Evolutionary conservation across 2,888 invertebrate species (phyloP).

Genomic region (Calameuta pallipes): DNA sequence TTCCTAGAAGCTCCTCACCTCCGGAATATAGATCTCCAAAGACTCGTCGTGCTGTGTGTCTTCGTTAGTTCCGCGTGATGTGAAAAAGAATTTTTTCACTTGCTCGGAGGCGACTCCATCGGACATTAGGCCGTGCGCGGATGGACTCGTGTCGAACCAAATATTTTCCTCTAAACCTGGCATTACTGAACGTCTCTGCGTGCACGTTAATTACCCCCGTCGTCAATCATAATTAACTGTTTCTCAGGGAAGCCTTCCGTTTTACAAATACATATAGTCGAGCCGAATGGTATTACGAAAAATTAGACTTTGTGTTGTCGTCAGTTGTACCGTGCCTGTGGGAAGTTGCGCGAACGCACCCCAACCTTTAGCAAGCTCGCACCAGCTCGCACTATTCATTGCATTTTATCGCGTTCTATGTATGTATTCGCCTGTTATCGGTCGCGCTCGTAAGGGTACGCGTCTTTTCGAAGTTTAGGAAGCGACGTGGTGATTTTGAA

Average conservation of each 20-base stretch:
- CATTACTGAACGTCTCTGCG: slow-evolving; percentile 46
- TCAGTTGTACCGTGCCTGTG: slow-evolving; percentile 25
- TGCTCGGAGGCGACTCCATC: slow-evolving; percentile 74
- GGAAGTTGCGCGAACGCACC: too few species aligned
- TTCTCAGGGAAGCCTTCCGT: neutral
- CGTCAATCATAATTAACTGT: slow-evolving; percentile 38
- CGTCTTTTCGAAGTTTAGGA: too few species aligned
- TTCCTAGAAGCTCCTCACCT: slow-evolving; percentile 67
- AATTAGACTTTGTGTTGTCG: slow-evolving; percentile 35
- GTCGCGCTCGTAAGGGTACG: too few species aligned
- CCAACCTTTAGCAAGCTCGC: too few species aligned
- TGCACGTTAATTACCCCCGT: slow-evolving; percentile 37
- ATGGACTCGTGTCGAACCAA: slow-evolving; percentile 57
- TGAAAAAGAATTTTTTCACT: slow-evolving; percentile 86
- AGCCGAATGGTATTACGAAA: slow-evolving; percentile 4
- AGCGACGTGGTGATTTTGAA: too few species aligned
- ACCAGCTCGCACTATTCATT: too few species aligned
- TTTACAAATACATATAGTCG: too few species aligned
- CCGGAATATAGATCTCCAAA: slow-evolving; percentile 84
- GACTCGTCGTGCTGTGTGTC: slow-evolving; percentile 76
- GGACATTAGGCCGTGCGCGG: slow-evolving; percentile 70
- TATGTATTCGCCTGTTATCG: too few species aligned
- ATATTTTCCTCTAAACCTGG: slow-evolving; percentile 63
- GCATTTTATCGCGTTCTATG: too few species aligned
- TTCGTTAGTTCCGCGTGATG: slow-evolving; percentile 73